Base-by-base conservation (phyloP, 2,113 vertebrate species). In the Arothron firmamentum region DNA sequence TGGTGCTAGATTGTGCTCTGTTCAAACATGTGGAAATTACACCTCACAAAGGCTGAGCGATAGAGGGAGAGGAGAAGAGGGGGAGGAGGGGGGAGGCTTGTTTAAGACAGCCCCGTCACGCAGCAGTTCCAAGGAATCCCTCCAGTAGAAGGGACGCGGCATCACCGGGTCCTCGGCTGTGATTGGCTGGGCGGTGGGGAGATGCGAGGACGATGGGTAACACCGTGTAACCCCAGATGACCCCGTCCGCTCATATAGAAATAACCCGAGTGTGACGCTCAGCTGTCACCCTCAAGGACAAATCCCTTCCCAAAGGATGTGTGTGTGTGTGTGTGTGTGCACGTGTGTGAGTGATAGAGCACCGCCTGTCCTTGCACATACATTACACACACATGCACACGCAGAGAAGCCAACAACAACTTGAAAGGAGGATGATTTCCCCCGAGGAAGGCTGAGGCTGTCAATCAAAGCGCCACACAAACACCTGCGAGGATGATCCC, bases 91-190 rank as follows among this genome's bases (percentile, higher is more conserved):
- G 52, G 19, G 49, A 46, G 88, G 88, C 83, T 80, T 87, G 82
- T 73, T 90, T 88, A 85, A 86, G 78, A 51, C 84, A 90, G 87
- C 90, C 83, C 88, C 90, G 85, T 91, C 91, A 92, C 88, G 75
- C 91, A 74, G 91, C 91, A 88, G 89, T 92, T 92, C 87, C 91
- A 85, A 90, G 94, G 94, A 94, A 93, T 95, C 93, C 93, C 93
- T 95, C 92, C 93, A 91, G 92, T 86, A 88, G 93, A 88, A 89
- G 87, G 75, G 86, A 80, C 84, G 76, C 88, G 85, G 86, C 90
- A 91, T 89, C 90, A 89, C 74, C 43, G 69, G 85, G 89, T 80
- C 80, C 89, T 87, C 60, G 59, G 59, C 87, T 64, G 63, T 88
- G 91, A 96, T 98, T 96, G 95, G 95, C 59, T 82, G 81, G 34